Conservation (phyloP, 2,113 vertebrate species). For the Pyrgilauda ruficollis region DNA sequence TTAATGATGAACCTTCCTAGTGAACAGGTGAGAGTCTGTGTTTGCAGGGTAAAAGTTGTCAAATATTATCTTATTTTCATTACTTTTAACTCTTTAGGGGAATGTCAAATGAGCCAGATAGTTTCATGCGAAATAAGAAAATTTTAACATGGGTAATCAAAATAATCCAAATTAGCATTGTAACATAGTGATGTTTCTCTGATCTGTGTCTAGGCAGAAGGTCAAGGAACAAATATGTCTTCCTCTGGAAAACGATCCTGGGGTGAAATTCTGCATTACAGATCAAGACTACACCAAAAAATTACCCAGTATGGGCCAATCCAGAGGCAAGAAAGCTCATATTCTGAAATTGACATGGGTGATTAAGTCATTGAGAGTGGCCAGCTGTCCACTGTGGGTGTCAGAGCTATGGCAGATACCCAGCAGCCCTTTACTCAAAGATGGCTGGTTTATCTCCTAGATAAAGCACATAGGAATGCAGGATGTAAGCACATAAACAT, state of each 20-base stretch:
- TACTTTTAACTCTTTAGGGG: background rate
- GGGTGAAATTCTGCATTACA: background rate
- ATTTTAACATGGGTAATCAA: background rate
- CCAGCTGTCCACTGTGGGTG: background rate
- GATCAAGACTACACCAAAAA: background rate
- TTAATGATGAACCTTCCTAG: background rate
- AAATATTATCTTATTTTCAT: background rate
- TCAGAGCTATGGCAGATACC: background rate
- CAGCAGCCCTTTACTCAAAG: background rate
- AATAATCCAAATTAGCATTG: background rate
- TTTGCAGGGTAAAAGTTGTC: background rate
- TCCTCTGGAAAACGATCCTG: background rate
- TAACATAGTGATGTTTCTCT: background rate
- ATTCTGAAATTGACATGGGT: background rate
- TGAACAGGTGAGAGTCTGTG: background rate
- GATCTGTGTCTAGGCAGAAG: background rate
- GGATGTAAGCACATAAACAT: rapidly evolving
- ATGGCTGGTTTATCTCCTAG: background rate
- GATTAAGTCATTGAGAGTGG: background rate
- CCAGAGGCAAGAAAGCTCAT: background rate
- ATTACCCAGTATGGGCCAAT: background rate
- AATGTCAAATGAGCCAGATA: background rate
- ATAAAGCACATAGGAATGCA: background rate
- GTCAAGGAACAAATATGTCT: background rate
- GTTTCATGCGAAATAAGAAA: background rate